Conservation (phyloP, 2,113 vertebrate species). For the Campylorhamphus procurvoides region DNA sequence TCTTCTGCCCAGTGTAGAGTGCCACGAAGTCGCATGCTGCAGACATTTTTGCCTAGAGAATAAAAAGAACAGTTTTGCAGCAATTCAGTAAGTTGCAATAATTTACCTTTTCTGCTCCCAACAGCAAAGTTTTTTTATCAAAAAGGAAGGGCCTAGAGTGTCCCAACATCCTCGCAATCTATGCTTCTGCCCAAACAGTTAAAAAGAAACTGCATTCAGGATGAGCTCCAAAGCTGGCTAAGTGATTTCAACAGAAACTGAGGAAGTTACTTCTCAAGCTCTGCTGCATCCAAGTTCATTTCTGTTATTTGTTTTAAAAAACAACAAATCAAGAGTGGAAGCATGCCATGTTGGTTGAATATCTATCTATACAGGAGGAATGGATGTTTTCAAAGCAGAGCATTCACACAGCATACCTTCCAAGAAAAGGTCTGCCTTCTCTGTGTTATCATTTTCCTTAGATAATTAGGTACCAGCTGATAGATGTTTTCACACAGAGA, state of each 20-base stretch:
- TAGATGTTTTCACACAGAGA: background rate
- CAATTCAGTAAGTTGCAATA: background rate
- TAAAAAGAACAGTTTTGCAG: background rate
- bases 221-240: background rate
- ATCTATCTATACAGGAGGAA: background rate
- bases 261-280: background rate
- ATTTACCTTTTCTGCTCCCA: background rate
- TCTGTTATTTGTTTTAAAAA: background rate
- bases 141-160: background rate
- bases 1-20: constrained; percentile 90
- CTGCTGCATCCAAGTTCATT: background rate
- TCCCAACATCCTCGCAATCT: background rate
- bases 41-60: constrained; percentile 74
- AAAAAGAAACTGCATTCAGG: background rate
- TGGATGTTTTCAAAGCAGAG: background rate
- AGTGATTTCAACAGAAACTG: background rate
- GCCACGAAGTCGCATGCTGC: constrained; percentile 74
- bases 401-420: background rate
- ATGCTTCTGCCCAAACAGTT: background rate
- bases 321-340: background rate
- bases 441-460: background rate
- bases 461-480: background rate
- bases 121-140: background rate
- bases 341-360: background rate
- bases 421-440: background rate